Evolutionary conservation across 1,140 invertebrate genomes (phyloP), one percentile per base, ranked within the genome.

Genomic region (Radopholus similis): DNA sequence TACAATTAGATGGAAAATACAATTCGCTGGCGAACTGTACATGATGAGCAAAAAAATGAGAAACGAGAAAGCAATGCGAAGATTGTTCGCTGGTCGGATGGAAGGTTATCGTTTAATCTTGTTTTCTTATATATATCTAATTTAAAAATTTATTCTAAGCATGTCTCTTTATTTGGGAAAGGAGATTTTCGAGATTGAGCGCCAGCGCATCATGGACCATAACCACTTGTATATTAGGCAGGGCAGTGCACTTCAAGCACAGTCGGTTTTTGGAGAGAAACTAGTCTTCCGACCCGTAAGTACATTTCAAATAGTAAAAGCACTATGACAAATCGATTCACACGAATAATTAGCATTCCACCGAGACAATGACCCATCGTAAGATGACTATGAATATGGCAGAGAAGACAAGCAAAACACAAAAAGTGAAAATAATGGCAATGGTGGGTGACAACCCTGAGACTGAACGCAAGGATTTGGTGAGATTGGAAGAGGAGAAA

Each of bases 311-410:
- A 77, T 35, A 68, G 49, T 30, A 68, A 68, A 47, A 66, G 63
- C 15, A 32, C 55, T 66, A n/a, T n/a, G n/a, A n/a, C n/a, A 49
- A 49, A 49, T n/a, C 30, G 18, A 13, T 51, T 68, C 18, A 70
- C 85, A 85, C 64, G 93, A 94, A 1, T 92, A 96, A 26, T 51
- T 15, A 51, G 47, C 47, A 51, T 83, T 97, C 94, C 0, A 97
- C 95, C 0, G 95, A 97, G 78, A 95, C 92, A 2, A 95, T 96
- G 83, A 97, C 95, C 1, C 95, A 98, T 85, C 88, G 93, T 67
- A 97, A 99, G 87, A 95, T 99, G 90, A 97, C 95, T 0, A 87
- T 97, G 83, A 97, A 93, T 0, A 85, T 97, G 51, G 95, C 95
- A 4, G 95, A 98, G 83, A 87, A 95, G 11, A 95, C 92, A n/a